phyloP scores from a whole-genome alignment of 2,888 invertebrate species.

The Lasioglossum lativentre region DNA sequence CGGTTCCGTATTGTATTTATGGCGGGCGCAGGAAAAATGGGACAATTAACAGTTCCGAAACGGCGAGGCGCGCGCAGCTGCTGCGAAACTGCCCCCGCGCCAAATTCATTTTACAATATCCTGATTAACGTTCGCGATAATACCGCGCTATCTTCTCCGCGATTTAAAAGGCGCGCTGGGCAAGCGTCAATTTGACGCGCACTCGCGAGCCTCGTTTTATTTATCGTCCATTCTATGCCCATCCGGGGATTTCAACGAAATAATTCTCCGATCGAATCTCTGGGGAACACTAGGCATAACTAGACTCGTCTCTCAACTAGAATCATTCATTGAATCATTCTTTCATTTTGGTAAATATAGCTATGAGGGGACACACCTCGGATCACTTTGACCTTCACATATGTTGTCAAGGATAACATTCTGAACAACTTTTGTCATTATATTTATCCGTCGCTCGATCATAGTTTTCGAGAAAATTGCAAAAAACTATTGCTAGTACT shows the following conservation, averaged over 20 bases:
- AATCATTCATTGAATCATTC: too few species aligned
- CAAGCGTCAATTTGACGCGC: background rate
- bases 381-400: too few species aligned
- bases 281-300: too few species aligned
- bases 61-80: constrained; percentile 55
- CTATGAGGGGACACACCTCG: too few species aligned
- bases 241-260: background rate
- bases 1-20: constrained; percentile 66
- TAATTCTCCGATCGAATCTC: background rate
- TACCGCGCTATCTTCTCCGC: constrained; percentile 34
- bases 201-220: background rate
- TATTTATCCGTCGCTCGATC: too few species aligned
- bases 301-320: too few species aligned
- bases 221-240: background rate
- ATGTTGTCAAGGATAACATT: too few species aligned
- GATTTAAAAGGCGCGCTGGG: constrained; percentile 34
- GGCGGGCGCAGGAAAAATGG: constrained; percentile 56
- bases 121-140: constrained; percentile 57
- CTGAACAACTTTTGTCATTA: too few species aligned
- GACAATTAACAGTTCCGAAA: constrained; percentile 61
- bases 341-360: too few species aligned
- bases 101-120: constrained; percentile 56
- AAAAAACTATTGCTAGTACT: too few species aligned
- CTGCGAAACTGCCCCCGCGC: constrained; percentile 50
- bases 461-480: too few species aligned